Percentiles rank a stretch among this genome's conserved stretches.
These are phyloP conservation scores for Gymnosoma rotundatum DNA, from an alignment of 2,888 invertebrate species.

Conservation along the genomic window DNA sequence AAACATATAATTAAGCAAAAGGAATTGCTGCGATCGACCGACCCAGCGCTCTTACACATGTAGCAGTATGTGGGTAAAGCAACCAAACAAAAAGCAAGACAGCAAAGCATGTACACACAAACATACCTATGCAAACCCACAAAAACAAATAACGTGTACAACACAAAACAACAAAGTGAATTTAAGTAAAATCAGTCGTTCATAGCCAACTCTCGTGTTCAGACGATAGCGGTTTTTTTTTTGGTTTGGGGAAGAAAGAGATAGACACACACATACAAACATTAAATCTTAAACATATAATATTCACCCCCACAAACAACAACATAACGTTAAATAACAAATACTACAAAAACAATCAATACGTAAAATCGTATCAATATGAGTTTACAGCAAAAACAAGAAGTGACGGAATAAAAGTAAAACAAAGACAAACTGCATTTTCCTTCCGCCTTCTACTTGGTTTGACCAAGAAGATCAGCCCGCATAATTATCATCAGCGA, in stretches of 20 bases:
- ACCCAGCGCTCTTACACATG: constrained; percentile 28
- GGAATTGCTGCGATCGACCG: background rate
- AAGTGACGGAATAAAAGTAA: constrained; percentile 13
- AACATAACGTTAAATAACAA: constrained; percentile 34
- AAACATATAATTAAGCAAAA: background rate
- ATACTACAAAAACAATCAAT: constrained; percentile 35
- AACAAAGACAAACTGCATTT: constrained; percentile 27
- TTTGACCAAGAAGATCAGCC: constrained; percentile 11
- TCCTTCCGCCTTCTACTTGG: constrained; percentile 11
- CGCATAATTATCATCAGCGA: constrained; percentile 20
- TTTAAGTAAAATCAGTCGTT: constrained; percentile 79
- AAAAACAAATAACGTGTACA: constrained; percentile 60
- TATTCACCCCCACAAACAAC: constrained; percentile 61
- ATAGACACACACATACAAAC: constrained; percentile 33
- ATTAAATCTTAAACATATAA: constrained; percentile 20
- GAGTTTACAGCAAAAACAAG: constrained; percentile 38
- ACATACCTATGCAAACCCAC: constrained; percentile 42
- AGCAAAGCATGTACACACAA: constrained; percentile 40
- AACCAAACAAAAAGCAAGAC: constrained; percentile 31
- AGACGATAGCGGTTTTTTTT: constrained; percentile 78
- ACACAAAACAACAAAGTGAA: constrained; percentile 68
- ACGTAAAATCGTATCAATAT: constrained; percentile 35
- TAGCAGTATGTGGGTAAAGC: background rate
- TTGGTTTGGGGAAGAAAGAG: constrained; percentile 54
- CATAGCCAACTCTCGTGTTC: constrained; percentile 81